phyloP scores from a whole-genome alignment of 2,888 invertebrate genomes.

The Heliconius sara region DNA sequence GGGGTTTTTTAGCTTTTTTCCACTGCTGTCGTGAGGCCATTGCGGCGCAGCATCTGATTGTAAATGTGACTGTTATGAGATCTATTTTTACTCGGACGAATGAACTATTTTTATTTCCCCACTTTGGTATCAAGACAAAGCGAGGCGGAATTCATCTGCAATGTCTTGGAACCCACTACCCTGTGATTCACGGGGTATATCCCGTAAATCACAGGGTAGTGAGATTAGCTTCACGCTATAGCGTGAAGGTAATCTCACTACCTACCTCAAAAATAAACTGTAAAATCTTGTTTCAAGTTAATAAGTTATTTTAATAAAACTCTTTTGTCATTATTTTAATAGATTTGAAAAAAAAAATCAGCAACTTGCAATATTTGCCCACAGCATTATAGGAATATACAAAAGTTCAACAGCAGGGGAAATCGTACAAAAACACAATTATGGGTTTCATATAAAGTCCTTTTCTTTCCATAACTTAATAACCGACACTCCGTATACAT shows the following conservation, averaged over 20 bases:
- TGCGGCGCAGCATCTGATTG: too few species aligned
- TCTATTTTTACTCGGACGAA: too few species aligned
- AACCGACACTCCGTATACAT: slow-evolving; percentile 46
- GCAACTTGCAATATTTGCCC: slow-evolving; percentile 26
- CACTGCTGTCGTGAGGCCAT: too few species aligned
- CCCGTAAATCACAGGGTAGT: too few species aligned
- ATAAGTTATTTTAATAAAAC: neutral
- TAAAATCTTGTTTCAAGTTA: neutral
- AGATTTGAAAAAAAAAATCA: neutral
- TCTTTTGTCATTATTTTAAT: neutral
- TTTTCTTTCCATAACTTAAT: slow-evolving; percentile 50
- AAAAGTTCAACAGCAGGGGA: slow-evolving; percentile 60
- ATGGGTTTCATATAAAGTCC: slow-evolving; percentile 63
- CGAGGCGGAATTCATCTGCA: too few species aligned
- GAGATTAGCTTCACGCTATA: too few species aligned
- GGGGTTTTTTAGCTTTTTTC: neutral
- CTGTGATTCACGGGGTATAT: too few species aligned
- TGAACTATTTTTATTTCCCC: too few species aligned
- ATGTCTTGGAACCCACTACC: neutral
- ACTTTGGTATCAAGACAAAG: too few species aligned
- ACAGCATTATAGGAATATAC: slow-evolving; percentile 34
- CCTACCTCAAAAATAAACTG: neutral
- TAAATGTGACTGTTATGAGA: too few species aligned
- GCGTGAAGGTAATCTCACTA: neutral
- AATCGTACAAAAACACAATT: slow-evolving; percentile 72